These are phyloP conservation scores for Hippoglossus stenolepis DNA, from an alignment of 2,113 vertebrate species.

Conservation along the genomic window DNA sequence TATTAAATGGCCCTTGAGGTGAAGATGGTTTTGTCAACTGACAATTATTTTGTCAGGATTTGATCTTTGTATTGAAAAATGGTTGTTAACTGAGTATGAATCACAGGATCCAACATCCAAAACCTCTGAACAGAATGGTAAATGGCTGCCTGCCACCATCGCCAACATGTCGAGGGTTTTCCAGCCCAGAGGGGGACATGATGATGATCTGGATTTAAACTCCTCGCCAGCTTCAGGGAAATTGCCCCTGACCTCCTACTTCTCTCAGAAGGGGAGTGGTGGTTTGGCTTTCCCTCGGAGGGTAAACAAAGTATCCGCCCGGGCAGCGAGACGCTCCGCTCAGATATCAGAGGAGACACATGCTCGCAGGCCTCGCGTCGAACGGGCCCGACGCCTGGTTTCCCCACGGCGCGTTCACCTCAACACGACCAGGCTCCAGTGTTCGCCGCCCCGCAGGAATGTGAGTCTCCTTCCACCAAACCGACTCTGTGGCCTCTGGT, in stretches of 20 bases:
- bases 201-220: neutral
- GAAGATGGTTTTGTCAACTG: too few relatives aligned
- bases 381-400: neutral
- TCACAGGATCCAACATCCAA: too few relatives aligned
- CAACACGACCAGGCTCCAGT: slow-evolving; percentile 28
- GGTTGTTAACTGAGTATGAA: too few relatives aligned
- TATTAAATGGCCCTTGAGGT: too few relatives aligned
- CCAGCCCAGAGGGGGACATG: neutral
- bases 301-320: slow-evolving; percentile 18
- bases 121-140: too few relatives aligned
- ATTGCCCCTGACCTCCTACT: slow-evolving; percentile 37
- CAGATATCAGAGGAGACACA: slow-evolving; percentile 8
- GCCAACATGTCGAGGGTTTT: neutral
- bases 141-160: neutral
- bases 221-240: slow-evolving; percentile 1
- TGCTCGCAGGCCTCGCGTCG: neutral
- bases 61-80: too few relatives aligned
- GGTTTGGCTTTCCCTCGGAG: slow-evolving; percentile 29
- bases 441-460: slow-evolving; percentile 48
- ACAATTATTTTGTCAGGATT: too few relatives aligned
- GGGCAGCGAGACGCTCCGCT: neutral
- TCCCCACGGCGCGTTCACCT: slow-evolving; percentile 33
- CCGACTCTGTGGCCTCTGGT: slow-evolving; percentile 17
- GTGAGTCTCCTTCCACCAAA: slow-evolving; percentile 38
- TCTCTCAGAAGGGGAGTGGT: neutral